These are phyloP conservation scores for Acrobasis consociella DNA, from an alignment of 2,888 invertebrate genomes.

Conservation along the genomic window DNA sequence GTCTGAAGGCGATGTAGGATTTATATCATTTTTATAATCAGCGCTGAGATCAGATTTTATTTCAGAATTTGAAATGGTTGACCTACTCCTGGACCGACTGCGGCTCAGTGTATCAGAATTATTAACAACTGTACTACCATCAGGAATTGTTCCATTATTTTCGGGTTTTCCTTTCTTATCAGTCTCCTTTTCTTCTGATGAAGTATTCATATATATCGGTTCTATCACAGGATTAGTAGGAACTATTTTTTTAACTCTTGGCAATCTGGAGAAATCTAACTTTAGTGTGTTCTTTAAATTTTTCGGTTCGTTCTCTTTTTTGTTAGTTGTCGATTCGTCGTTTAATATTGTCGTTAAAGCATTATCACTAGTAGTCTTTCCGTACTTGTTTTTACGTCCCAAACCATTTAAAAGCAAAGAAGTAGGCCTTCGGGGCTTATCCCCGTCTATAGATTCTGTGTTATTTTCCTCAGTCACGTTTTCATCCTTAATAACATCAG, in stretches of 20 bases:
- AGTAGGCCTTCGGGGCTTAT: slow-evolving; percentile 80
- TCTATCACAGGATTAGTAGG: slow-evolving; percentile 82
- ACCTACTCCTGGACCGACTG: slow-evolving; percentile 71
- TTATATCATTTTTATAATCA: slow-evolving; percentile 56
- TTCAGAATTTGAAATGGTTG: slow-evolving; percentile 74
- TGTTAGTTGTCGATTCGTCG: slow-evolving; percentile 52
- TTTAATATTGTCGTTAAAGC: slow-evolving; percentile 47
- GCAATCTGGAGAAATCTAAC: slow-evolving; percentile 84
- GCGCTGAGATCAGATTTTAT: slow-evolving; percentile 69
- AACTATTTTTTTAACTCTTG: slow-evolving; percentile 83
- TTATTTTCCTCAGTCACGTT: slow-evolving; percentile 37
- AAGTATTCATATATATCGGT: slow-evolving; percentile 69
- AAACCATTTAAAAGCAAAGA: slow-evolving; percentile 80
- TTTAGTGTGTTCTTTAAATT: slow-evolving; percentile 79
- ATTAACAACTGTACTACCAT: slow-evolving; percentile 47
- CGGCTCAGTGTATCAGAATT: slow-evolving; percentile 50
- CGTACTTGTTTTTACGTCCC: slow-evolving; percentile 77
- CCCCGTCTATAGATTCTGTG: slow-evolving; percentile 42
- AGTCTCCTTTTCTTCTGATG: slow-evolving; percentile 59
- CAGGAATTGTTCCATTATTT: slow-evolving; percentile 54
- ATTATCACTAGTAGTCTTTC: slow-evolving; percentile 73
- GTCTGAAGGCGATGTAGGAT: slow-evolving; percentile 52
- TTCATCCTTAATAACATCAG: slow-evolving; percentile 41
- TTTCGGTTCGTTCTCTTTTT: slow-evolving; percentile 63
- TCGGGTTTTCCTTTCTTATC: slow-evolving; percentile 58